These are phyloP conservation scores for Ailuropoda melanoleuca DNA, from an alignment of 2,113 vertebrate genomes.

Conservation along the genomic window DNA sequence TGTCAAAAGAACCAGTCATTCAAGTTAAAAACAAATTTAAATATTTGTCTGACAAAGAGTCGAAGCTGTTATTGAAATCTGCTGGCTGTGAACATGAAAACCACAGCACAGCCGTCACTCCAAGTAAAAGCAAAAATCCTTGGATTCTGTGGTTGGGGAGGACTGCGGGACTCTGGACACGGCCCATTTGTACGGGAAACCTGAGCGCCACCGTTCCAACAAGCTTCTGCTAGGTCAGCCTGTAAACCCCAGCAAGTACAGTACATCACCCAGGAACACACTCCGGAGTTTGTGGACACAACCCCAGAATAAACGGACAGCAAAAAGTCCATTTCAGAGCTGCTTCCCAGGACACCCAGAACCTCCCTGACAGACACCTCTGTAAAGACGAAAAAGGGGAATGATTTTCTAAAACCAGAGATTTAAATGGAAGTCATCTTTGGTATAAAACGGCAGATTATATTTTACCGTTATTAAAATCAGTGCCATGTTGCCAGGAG, in stretches of 20 bases:
- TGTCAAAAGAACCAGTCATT: neutral
- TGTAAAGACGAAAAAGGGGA: neutral
- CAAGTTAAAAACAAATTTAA: neutral
- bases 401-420: neutral
- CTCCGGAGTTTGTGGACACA: rapidly evolving
- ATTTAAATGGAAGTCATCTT: neutral
- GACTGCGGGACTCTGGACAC: rapidly evolving
- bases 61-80: neutral
- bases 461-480: too few relatives aligned
- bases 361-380: neutral
- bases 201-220: neutral
- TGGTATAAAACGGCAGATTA: rapidly evolving
- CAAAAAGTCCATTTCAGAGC: neutral
- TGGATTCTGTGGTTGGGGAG: neutral
- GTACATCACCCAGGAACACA: rapidly evolving
- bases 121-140: neutral
- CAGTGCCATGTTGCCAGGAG: neutral
- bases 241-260: rapidly evolving
- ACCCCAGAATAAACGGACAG: too few relatives aligned
- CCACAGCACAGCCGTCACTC: neutral
- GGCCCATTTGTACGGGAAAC: rapidly evolving
- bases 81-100: neutral
- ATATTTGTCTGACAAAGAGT: neutral
- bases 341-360: neutral
- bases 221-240: neutral